phyloP scores from a whole-genome alignment of 2,113 vertebrate genomes.

The Colius striatus region DNA sequence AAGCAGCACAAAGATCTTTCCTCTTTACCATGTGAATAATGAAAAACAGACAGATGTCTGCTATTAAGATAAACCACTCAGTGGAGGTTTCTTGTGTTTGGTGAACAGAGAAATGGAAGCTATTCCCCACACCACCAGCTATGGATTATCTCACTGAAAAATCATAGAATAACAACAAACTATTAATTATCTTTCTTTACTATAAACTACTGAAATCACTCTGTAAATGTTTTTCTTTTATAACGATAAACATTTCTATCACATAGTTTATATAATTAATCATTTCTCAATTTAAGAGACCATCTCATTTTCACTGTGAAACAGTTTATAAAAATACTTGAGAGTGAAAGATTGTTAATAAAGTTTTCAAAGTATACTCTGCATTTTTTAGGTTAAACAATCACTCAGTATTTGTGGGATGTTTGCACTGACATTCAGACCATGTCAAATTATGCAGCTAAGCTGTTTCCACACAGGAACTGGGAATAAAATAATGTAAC shows the following conservation, averaged over 20 bases:
- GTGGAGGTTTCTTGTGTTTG: conserved; percentile 6
- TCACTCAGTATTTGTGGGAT: conserved; percentile 14
- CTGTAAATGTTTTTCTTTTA: conserved; percentile 66
- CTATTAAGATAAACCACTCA: conserved; percentile 14
- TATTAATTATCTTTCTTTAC: conserved; percentile 58
- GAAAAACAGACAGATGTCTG: background rate
- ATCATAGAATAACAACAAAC: conserved; percentile 51
- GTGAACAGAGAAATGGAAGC: conserved; percentile 7
- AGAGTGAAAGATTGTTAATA: conserved; percentile 44
- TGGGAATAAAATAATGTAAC: background rate
- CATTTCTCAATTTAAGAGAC: conserved; percentile 29
- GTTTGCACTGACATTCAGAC: background rate
- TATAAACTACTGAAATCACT: conserved; percentile 46
- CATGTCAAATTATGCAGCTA: conserved; percentile 13
- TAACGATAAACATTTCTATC: conserved; percentile 60
- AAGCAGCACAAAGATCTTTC: background rate
- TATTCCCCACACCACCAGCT: conserved; percentile 13
- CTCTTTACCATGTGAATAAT: background rate
- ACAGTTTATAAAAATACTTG: conserved; percentile 56
- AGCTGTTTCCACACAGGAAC: background rate
- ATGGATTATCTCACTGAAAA: conserved; percentile 52
- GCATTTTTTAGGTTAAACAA: conserved; percentile 8
- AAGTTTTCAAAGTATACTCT: conserved; percentile 20
- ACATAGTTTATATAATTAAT: conserved; percentile 38
- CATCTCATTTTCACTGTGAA: conserved; percentile 57